Percentiles rank a stretch among this genome's conserved stretches.
Evolutionary conservation across 2,113 vertebrate genomes (phyloP).

Genomic region (Tor tambroides): DNA sequence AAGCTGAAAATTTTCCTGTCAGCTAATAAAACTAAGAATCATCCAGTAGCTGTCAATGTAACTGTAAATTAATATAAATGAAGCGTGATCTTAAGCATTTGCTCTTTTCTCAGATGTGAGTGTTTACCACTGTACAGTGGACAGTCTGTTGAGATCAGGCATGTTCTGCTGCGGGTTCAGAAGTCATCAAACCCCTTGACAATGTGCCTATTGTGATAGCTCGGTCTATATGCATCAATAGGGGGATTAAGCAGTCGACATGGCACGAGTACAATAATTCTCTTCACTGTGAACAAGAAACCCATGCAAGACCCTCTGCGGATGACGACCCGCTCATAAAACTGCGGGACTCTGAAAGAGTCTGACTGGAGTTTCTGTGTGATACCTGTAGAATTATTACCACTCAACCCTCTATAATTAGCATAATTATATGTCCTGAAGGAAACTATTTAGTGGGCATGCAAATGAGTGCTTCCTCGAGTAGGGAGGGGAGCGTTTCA

Average conservation of each 20-base stretch:
- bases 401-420: neutral
- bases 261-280: constrained; percentile 75
- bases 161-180: constrained; percentile 75
- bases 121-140: constrained; percentile 56
- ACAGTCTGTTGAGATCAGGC: constrained; percentile 72
- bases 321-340: constrained; percentile 47
- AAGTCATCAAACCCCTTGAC: constrained; percentile 72
- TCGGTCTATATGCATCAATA: constrained; percentile 77
- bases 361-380: neutral
- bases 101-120: constrained; percentile 37
- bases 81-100: constrained; percentile 11
- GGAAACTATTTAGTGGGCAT: neutral
- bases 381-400: constrained; percentile 9
- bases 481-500: neutral
- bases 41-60: neutral
- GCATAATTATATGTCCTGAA: neutral
- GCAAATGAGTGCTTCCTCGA: neutral
- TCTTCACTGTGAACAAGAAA: constrained; percentile 75
- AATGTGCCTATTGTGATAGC: constrained; percentile 75
- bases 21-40: neutral
- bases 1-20: neutral
- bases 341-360: neutral
- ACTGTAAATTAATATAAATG: neutral
- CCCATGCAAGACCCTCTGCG: constrained; percentile 59
- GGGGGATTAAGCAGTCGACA: constrained; percentile 80